Percentiles rank a stretch among this genome's conserved stretches.
Conservation (phyloP, 1,140 invertebrate genomes). For the Mycetomoellerius zeteki region DNA sequence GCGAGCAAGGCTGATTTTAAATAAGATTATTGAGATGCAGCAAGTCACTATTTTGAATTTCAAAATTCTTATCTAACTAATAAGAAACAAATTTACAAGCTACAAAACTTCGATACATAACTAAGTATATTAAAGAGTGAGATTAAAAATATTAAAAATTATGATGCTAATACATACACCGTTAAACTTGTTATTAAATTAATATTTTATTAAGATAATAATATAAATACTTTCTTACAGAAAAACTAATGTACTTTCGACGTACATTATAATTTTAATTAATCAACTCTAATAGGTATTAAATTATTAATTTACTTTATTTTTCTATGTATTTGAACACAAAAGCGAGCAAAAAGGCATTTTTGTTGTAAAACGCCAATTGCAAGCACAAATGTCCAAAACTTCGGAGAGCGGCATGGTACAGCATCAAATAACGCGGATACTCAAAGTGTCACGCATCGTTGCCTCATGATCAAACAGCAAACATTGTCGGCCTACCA, state of each 20-base stretch:
- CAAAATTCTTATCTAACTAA: neutral
- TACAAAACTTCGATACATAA: neutral
- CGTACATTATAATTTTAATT: neutral
- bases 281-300: neutral
- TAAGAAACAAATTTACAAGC: slow-evolving; percentile 28
- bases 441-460: slow-evolving; percentile 74
- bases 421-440: slow-evolving; percentile 44
- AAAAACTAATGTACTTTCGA: neutral
- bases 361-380: neutral
- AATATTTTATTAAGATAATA: neutral
- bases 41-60: neutral
- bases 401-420: slow-evolving; percentile 9
- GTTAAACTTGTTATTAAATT: neutral
- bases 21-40: neutral
- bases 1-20: neutral
- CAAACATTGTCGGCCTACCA: slow-evolving; percentile 77
- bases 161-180: neutral
- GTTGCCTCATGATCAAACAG: slow-evolving; percentile 81
- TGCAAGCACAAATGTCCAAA: slow-evolving; percentile 5
- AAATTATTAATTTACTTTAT: neutral
- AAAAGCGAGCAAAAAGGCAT: neutral
- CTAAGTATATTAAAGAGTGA: neutral
- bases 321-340: neutral
- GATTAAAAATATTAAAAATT: slow-evolving; percentile 22
- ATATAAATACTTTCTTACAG: neutral